Evolutionary conservation across 2,888 invertebrate genomes (phyloP).

Genomic region (Acheta domesticus): DNA sequence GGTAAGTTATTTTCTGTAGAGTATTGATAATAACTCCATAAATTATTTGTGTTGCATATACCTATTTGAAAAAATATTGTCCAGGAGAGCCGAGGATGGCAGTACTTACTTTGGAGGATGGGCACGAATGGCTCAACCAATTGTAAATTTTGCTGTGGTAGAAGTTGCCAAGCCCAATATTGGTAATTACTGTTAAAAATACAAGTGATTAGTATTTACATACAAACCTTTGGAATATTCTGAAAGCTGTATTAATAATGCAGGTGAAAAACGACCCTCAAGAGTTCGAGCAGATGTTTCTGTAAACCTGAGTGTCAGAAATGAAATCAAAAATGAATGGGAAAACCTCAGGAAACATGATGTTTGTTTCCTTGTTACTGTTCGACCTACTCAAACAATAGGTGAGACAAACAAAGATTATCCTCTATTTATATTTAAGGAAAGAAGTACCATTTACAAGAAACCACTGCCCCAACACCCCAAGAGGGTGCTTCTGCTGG

Average conservation of each 20-base stretch:
- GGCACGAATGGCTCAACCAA: conserved; percentile 97
- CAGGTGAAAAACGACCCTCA: conserved; percentile 89
- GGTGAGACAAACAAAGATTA: conserved; percentile 51
- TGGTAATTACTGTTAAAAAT: conserved; percentile 42
- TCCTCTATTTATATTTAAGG: not conserved
- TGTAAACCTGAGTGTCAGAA: conserved; percentile 84
- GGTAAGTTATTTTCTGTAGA: conserved; percentile 55
- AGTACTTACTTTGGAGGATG: conserved; percentile 92
- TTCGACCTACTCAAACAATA: conserved; percentile 78
- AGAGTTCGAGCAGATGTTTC: conserved; percentile 93
- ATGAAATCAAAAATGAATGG: conserved; percentile 95
- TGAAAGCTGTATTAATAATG: conserved; percentile 12
- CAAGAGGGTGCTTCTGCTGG: too few species aligned
- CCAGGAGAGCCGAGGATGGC: conserved; percentile 80
- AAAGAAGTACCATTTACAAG: too few species aligned
- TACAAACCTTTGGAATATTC: not conserved
- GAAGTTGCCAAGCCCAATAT: conserved; percentile 91
- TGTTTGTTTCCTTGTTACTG: conserved; percentile 92
- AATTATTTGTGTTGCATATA: conserved; percentile 22
- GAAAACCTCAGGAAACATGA: conserved; percentile 95
- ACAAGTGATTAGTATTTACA: not conserved
- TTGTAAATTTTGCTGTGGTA: conserved; percentile 87
- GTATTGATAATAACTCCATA: conserved; percentile 23
- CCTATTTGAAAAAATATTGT: conserved; percentile 33
- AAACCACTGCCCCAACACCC: too few species aligned